A percentile compares a stretch with the other conserved stretches of the same genome.
phyloP scores from a whole-genome alignment of 2,888 invertebrate species.

The Dasysyrphus albostriatus region DNA sequence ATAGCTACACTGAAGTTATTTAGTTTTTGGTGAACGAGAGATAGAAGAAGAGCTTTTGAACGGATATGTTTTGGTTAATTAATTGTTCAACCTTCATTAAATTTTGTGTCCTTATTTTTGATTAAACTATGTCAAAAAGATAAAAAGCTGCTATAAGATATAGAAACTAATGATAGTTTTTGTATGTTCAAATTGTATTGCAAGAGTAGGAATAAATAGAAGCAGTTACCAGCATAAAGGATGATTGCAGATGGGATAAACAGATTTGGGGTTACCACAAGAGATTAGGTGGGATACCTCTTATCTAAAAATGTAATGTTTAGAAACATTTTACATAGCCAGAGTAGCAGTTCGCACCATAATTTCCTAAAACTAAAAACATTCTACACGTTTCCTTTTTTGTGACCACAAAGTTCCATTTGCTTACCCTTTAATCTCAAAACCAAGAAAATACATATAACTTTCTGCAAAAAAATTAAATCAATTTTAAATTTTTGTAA shows the following conservation, averaged over 20 bases:
- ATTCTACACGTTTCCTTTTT: too few species aligned
- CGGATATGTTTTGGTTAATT: constrained; percentile 63
- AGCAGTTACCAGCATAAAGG: background rate
- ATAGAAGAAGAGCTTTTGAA: constrained; percentile 37
- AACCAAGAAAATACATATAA: too few species aligned
- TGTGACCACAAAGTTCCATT: too few species aligned
- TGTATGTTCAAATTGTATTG: background rate
- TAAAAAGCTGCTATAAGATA: background rate
- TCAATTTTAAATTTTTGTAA: too few species aligned
- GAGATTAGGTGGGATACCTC: too few species aligned
- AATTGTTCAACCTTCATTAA: constrained; percentile 67
- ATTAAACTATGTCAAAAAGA: constrained; percentile 42
- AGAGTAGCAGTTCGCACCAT: too few species aligned
- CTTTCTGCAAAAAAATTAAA: too few species aligned
- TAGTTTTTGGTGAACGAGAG: background rate
- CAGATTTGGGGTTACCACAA: too few species aligned
- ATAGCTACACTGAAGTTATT: constrained; percentile 20
- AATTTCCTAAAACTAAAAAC: too few species aligned
- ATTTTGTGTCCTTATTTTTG: constrained; percentile 47
- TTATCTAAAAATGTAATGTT: too few species aligned
- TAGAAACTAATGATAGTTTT: background rate
- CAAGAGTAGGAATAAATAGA: background rate
- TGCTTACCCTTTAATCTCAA: too few species aligned
- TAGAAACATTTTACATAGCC: too few species aligned
- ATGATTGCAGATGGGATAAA: background rate